Evolutionary conservation across 2,113 vertebrate species (phyloP).

Genomic region (Phrynocephalus versicolor): DNA sequence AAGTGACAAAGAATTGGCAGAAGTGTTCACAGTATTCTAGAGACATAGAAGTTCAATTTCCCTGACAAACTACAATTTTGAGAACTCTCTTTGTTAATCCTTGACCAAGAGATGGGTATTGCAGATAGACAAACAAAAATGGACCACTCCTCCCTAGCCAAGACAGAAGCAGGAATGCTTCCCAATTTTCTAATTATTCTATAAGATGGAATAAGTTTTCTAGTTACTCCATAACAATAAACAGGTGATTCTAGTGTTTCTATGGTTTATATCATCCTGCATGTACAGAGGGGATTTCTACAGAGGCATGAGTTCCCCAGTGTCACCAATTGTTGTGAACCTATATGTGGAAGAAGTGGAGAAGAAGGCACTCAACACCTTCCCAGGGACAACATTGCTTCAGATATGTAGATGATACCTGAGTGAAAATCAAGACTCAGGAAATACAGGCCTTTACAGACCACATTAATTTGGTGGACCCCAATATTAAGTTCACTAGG

Average conservation of each 20-base stretch:
- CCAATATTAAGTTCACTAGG: too few relatives aligned
- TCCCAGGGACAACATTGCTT: too few relatives aligned
- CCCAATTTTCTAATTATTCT: too few relatives aligned
- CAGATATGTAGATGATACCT: too few relatives aligned
- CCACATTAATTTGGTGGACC: too few relatives aligned
- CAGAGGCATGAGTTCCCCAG: too few relatives aligned
- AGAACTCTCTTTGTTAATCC: neutral
- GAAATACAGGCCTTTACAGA: too few relatives aligned
- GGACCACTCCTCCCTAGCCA: neutral
- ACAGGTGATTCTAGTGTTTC: neutral
- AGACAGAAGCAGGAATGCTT: neutral
- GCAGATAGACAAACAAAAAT: neutral
- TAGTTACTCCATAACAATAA: neutral
- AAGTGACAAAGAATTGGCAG: neutral
- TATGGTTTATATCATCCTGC: neutral
- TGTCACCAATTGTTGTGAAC: too few relatives aligned
- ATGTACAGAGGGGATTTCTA: neutral
- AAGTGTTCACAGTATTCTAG: neutral
- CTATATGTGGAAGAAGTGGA: too few relatives aligned
- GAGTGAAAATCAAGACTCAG: too few relatives aligned
- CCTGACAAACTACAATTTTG: neutral
- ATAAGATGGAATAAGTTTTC: neutral
- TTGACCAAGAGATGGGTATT: too few relatives aligned
- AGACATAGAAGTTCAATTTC: neutral
- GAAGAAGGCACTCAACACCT: too few relatives aligned